Percentiles rank a stretch among this genome's conserved stretches.
phyloP scores from a whole-genome alignment of 64 coral and sea anemone species.

The Astreopora myriophthalma region DNA sequence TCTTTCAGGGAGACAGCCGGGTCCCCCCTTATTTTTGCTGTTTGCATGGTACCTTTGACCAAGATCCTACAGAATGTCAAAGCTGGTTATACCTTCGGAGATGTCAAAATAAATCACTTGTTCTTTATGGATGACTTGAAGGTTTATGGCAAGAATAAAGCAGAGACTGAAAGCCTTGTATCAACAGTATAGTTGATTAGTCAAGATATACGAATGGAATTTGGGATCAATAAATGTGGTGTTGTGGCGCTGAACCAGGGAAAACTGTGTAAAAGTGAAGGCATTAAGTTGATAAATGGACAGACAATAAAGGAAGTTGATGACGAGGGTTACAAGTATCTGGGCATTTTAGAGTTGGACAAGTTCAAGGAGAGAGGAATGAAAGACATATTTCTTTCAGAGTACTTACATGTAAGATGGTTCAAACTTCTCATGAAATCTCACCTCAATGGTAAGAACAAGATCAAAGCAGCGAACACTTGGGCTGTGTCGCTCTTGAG shows the following conservation, averaged over 20 bases:
- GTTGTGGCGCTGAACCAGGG: slow-evolving; percentile 1
- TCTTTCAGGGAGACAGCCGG: slow-evolving; percentile 28
- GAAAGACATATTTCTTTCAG: background rate
- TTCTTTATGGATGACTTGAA: slow-evolving; percentile 13
- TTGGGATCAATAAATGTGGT: slow-evolving; percentile 16
- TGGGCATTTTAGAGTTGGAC: too few relatives aligned
- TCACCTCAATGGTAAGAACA: background rate
- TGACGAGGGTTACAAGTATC: too few relatives aligned
- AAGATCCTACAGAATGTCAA: slow-evolving; percentile 17
- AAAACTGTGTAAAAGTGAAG: background rate
- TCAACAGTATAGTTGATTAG: background rate
- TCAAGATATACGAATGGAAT: slow-evolving; percentile 19
- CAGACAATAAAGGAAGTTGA: too few relatives aligned
- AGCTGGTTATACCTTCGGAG: background rate
- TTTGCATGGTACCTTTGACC: slow-evolving; percentile 16
- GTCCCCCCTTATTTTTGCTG: background rate
- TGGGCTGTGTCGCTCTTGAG: slow-evolving; percentile 18
- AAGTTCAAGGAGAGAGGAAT: too few relatives aligned
- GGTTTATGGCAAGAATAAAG: slow-evolving; percentile 42
- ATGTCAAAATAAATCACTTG: slow-evolving; percentile 1
- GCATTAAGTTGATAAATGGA: too few relatives aligned
- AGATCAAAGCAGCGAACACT: slow-evolving; percentile 7
- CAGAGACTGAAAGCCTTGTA: slow-evolving; percentile 10
- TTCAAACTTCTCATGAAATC: background rate
- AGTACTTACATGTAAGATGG: slow-evolving; percentile 10